Conservation (phyloP, 2,113 vertebrate genomes). For the Chloropsis cyanopogon region DNA sequence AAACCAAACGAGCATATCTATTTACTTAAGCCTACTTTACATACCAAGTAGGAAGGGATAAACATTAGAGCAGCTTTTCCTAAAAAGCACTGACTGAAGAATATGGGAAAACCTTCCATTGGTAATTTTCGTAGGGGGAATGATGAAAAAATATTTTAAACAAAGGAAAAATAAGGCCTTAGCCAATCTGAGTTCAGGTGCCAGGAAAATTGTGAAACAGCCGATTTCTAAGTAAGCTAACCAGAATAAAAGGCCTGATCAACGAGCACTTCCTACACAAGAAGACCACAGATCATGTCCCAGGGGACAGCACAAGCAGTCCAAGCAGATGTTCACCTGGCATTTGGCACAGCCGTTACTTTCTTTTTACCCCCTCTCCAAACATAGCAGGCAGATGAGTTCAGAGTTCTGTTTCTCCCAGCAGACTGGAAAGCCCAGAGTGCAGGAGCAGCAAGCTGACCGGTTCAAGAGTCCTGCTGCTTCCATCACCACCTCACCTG, state of each 20-base stretch:
- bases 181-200: not conserved
- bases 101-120: not conserved
- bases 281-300: not conserved
- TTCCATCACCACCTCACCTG: not conserved
- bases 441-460: not conserved
- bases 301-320: rapidly evolving
- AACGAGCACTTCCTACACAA: not conserved
- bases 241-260: not conserved
- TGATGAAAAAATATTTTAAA: not conserved
- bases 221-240: not conserved
- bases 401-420: not conserved
- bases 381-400: not conserved
- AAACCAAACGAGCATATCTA: conserved; percentile 27
- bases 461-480: not conserved
- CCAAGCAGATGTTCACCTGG: not conserved
- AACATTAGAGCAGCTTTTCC: not conserved
- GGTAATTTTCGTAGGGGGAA: not conserved
- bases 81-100: not conserved
- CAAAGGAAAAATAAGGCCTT: not conserved
- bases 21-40: conserved; percentile 34
- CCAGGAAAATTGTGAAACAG: not conserved
- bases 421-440: not conserved
- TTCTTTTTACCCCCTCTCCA: not conserved
- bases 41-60: not conserved
- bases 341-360: not conserved